phyloP scores from a whole-genome alignment of 2,888 invertebrate genomes.

The Cephonodes hylas region DNA sequence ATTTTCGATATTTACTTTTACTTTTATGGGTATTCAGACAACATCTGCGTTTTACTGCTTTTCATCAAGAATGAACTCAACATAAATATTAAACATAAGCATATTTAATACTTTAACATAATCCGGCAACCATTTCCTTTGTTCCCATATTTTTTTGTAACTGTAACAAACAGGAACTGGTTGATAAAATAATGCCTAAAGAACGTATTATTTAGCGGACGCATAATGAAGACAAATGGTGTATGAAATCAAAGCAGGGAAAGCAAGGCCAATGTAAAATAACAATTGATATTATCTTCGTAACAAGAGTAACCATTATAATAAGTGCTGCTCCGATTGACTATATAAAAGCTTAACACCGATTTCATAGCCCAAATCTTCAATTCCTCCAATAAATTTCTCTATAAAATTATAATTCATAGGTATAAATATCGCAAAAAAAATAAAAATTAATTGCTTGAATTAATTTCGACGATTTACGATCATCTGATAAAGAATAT shows the following conservation, averaged over 20 bases:
- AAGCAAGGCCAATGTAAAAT: conserved; percentile 30
- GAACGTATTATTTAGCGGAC: background rate
- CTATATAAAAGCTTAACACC: background rate
- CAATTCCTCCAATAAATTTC: background rate
- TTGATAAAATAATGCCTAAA: background rate
- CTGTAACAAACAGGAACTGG: too few relatives aligned
- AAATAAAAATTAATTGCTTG: too few relatives aligned
- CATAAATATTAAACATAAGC: too few relatives aligned
- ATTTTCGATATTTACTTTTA: conserved; percentile 21
- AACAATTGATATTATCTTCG: conserved; percentile 13
- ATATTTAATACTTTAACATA: too few relatives aligned
- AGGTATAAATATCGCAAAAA: too few relatives aligned
- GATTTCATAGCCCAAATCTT: background rate
- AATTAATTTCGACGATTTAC: too few relatives aligned
- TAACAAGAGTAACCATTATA: background rate
- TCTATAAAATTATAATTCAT: too few relatives aligned
- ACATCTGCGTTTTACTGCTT: background rate
- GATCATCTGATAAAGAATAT: too few relatives aligned
- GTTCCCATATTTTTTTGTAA: too few relatives aligned
- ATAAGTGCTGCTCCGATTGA: background rate
- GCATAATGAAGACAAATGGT: conserved; percentile 16
- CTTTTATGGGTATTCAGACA: background rate
- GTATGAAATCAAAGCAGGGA: conserved; percentile 16
- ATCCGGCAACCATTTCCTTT: background rate
- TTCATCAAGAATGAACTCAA: background rate